Base-by-base conservation (phyloP, 2,113 vertebrate species). In the Dicaeum eximium region DNA sequence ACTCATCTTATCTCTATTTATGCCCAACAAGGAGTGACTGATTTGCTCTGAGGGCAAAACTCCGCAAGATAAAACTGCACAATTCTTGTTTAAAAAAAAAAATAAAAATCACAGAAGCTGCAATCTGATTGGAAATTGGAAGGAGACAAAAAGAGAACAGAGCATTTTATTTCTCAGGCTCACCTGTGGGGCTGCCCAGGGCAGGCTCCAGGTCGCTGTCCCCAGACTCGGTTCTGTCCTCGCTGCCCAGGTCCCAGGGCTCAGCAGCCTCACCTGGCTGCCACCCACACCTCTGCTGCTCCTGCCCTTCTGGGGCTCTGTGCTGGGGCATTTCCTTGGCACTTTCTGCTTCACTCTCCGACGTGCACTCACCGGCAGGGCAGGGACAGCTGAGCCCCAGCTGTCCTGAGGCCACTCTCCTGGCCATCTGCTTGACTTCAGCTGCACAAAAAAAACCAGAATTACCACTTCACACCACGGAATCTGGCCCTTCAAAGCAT, bases 351-450 rank as follows among this genome's bases (percentile, higher is more conserved):
- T 97, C 93, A 6, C 75, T 96, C 27, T 97, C 95, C 38, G 95
- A 96, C 6, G 93, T 85, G 66, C 48, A 80, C 10, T 95, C 84
- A 4, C 50, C 19, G 19, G 38, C 44, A 67, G 72, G 56, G 70
- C 58, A 82, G 0, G 94, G 85, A 23, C 15, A 77, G 51, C 84
- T 11, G 2, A 96, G 87, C 20, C 69, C 74, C 50, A 98, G 97
- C n/a, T 87, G 92, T 11, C 98, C 98, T 1, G 79, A 95, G 72
- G 95, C 97, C 48, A 67, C 97, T 71, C 95, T 98, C 24, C 95
- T 95, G 69, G 98, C 98, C 94, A 98, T 96, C 33, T 97, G 95
- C 86, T 96, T 97, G 19, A 98, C 97, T 58, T 98, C 98, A 91
- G 18, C 98, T 98, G 17, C 31, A 57, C 11, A n/a, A 81, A 95